Percentiles rank a stretch among this genome's conserved stretches.
These are phyloP conservation scores for Scaptomyza tumidula DNA, from an alignment of 2,888 invertebrate species.

Conservation along the genomic window DNA sequence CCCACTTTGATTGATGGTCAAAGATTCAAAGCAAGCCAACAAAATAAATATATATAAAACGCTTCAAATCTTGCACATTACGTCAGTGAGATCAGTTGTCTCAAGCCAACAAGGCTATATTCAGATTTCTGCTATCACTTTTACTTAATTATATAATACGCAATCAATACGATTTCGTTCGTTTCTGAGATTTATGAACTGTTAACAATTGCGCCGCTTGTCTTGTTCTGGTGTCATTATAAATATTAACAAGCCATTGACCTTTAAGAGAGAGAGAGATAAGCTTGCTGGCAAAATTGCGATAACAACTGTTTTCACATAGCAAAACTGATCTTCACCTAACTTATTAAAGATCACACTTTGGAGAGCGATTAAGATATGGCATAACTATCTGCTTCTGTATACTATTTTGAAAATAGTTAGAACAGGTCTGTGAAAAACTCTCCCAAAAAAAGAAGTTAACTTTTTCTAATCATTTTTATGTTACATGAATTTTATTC, in stretches of 20 bases:
- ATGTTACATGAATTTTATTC: too few relatives aligned
- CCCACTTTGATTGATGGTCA: constrained; percentile 42
- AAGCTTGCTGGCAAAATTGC: constrained; percentile 7
- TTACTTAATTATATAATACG: too few relatives aligned
- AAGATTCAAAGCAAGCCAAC: neutral
- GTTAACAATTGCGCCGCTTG: constrained; percentile 25
- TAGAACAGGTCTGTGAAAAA: too few relatives aligned
- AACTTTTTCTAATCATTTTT: too few relatives aligned
- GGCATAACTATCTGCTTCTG: too few relatives aligned
- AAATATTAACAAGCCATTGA: constrained; percentile 35
- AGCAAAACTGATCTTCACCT: too few relatives aligned
- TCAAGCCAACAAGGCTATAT: constrained; percentile 1
- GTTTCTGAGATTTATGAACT: neutral
- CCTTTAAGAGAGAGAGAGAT: constrained; percentile 7
- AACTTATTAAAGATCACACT: too few relatives aligned
- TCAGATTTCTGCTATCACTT: constrained; percentile 1
- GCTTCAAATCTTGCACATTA: constrained; percentile 24
- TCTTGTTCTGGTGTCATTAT: constrained; percentile 16
- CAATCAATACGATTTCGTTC: too few relatives aligned
- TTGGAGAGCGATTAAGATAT: too few relatives aligned
- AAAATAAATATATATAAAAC: constrained; percentile 33
- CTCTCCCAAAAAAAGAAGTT: too few relatives aligned
- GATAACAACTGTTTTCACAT: constrained; percentile 36
- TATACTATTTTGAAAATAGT: too few relatives aligned
- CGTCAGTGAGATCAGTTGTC: neutral